phyloP scores from a whole-genome alignment of 2,888 invertebrate species.

The Caenorhabditis doughertyi region DNA sequence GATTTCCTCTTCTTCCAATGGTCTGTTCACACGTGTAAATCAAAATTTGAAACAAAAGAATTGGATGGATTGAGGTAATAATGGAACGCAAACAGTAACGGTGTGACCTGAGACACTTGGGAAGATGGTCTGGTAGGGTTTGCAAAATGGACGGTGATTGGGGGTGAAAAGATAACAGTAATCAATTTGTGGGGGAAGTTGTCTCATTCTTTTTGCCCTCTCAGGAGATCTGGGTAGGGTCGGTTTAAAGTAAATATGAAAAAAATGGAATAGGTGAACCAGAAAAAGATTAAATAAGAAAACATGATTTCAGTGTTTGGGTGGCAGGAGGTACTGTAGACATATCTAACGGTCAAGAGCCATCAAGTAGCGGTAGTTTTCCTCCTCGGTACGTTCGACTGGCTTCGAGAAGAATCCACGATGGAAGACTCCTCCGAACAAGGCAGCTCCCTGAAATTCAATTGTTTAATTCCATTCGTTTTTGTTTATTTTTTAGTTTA shows the following conservation, averaged over 20 bases:
- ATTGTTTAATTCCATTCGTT: neutral
- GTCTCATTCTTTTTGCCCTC: conserved; percentile 60
- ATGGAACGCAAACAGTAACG: conserved; percentile 24
- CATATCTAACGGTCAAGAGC: conserved; percentile 76
- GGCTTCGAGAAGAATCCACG: conserved; percentile 80
- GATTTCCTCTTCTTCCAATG: conserved; percentile 41
- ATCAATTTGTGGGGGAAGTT: neutral
- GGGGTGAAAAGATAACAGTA: conserved; percentile 3
- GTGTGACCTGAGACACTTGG: conserved; percentile 43
- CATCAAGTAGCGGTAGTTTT: conserved; percentile 81
- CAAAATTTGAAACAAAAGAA: neutral
- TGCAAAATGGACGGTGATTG: conserved; percentile 29
- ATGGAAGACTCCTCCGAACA: conserved; percentile 77
- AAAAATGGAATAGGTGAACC: conserved; percentile 6
- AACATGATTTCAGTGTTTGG: conserved; percentile 36
- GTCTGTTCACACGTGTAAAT: conserved; percentile 23
- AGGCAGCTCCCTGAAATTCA: conserved; percentile 64
- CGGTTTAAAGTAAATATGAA: conserved; percentile 41
- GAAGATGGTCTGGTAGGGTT: conserved; percentile 29
- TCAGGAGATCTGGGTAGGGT: conserved; percentile 64
- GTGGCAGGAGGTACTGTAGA: conserved; percentile 9
- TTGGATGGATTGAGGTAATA: conserved; percentile 7
- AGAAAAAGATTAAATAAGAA: conserved; percentile 3
- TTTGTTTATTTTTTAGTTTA: neutral
- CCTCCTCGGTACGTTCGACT: conserved; percentile 77